Conservation (phyloP, 37 sponge, comb jelly and placozoan genomes). For the Theonella swinhoei region DNA sequence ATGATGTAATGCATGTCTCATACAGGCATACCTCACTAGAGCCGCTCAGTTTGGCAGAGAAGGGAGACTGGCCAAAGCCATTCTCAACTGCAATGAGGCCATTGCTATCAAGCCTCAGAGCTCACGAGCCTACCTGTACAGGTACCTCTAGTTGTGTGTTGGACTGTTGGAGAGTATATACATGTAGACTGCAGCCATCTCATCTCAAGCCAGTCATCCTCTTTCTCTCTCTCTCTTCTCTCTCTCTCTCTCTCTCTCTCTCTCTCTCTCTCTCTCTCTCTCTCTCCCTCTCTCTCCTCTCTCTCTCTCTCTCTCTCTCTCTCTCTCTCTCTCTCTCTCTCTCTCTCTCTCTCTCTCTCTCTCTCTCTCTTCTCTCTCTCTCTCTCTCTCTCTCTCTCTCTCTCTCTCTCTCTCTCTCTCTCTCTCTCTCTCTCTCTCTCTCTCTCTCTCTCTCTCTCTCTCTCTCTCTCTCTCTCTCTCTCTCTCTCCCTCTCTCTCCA, state of each 20-base stretch:
- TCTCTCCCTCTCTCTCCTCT: conserved; percentile 13
- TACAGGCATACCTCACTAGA: conserved; percentile 79
- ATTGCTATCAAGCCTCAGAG: conserved; percentile 72
- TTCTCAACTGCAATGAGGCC: conserved; percentile 97
- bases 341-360: conserved; percentile 48
- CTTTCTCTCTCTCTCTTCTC: conserved; percentile 41
- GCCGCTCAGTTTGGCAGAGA: conserved; percentile 77
- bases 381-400: conserved; percentile 42
- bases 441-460: conserved; percentile 54
- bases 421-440: conserved; percentile 56
- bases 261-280: conserved; percentile 43
- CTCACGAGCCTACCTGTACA: conserved; percentile 84
- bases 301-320: conserved; percentile 36
- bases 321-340: conserved; percentile 33
- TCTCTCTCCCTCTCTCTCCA: conserved; percentile 13
- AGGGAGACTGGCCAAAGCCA: conserved; percentile 81
- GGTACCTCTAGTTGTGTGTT: conserved; percentile 58
- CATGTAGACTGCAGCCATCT: too few relatives aligned
- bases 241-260: conserved; percentile 16
- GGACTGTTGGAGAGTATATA: neutral
- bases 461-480: conserved; percentile 51
- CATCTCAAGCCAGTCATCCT: too few relatives aligned
- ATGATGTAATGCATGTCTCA: neutral
- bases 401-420: conserved; percentile 28
- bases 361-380: conserved; percentile 21